Evolutionary conservation across 1,140 invertebrate species (phyloP), one percentile per base, ranked within the genome.

Genomic region (Xylocopa sonorina): DNA sequence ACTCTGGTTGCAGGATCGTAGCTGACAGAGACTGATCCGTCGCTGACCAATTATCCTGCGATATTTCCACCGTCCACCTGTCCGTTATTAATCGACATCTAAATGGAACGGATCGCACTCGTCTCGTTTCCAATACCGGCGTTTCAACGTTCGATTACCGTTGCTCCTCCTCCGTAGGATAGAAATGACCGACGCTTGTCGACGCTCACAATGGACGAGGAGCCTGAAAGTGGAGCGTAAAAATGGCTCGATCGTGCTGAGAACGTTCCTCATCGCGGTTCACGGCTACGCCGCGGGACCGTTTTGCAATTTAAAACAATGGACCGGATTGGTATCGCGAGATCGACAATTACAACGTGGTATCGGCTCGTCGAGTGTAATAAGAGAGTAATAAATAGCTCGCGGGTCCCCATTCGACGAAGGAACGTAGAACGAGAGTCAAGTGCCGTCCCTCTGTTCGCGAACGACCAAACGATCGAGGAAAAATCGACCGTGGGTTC

Each of bases 251-350:
- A 41, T 55, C 67, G 67, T 69, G 51, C 67, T 69, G 67, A 43
- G 50, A 55, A 69, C 34, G 34, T 69, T 69, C 16, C 51, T 29
- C 51, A n/a, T 41, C 21, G 64, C 64, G 29, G 43, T 29, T 50
- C 50, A 38, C 57, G 29, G 57, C 0, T 3, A 27, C 3, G 18
- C 43, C n/a, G 32, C 2, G 57, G 29, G 50, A 50, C 38, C 16
- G 29, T 73, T 73, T 63, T 51, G 71, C 71, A 50, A 50, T 62
- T 73, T 62, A 62, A 73, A 62, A 73, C 71, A 73, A 73, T 73
- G 57, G 16, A 50, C 29, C 12, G 38, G 18, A 10, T 12, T 14
- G 71, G n/a, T 73, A 73, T 62, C 43, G 43, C 32, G 71, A 32
- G 27, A 62, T 73, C 41, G 57, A 62, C 71, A 27, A 63, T 73